These are phyloP conservation scores for Micoletzkya japonica DNA, from an alignment of 2,888 invertebrate genomes.

Conservation along the genomic window DNA sequence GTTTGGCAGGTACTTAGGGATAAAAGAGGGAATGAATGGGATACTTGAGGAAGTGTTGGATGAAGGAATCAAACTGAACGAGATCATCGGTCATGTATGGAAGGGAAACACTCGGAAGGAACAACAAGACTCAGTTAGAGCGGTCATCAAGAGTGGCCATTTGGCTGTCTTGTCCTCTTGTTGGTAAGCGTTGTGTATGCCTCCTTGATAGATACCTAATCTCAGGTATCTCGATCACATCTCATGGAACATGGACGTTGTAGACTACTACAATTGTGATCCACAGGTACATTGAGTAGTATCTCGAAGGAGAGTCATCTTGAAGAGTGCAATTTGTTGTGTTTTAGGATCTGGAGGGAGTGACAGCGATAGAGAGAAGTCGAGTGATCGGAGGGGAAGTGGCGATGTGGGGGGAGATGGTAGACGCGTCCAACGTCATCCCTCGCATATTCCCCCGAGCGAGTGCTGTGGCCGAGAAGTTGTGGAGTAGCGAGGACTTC, in stretches of 20 bases:
- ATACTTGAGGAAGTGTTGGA: constrained; percentile 26
- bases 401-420: constrained; percentile 33
- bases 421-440: background rate
- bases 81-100: constrained; percentile 28
- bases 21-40: background rate
- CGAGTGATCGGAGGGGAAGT: constrained; percentile 29
- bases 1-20: constrained; percentile 30
- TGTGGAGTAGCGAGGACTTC: constrained; percentile 29
- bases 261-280: constrained; percentile 28
- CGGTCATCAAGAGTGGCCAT: constrained; percentile 19
- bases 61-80: constrained; percentile 22
- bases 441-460: constrained; percentile 21
- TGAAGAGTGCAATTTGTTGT: background rate
- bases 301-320: background rate
- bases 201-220: background rate
- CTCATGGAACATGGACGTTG: constrained; percentile 29
- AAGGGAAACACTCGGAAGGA: constrained; percentile 27
- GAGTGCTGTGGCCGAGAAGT: constrained; percentile 24
- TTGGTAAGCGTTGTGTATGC: constrained; percentile 19
- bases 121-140: background rate
- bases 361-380: constrained; percentile 10
- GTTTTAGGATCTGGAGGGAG: constrained; percentile 9
- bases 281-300: constrained; percentile 19
- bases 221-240: constrained; percentile 32
- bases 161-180: constrained; percentile 27